Base-by-base conservation (phyloP, 2,888 invertebrate species). In the Lissocephala sabroskyi region DNA sequence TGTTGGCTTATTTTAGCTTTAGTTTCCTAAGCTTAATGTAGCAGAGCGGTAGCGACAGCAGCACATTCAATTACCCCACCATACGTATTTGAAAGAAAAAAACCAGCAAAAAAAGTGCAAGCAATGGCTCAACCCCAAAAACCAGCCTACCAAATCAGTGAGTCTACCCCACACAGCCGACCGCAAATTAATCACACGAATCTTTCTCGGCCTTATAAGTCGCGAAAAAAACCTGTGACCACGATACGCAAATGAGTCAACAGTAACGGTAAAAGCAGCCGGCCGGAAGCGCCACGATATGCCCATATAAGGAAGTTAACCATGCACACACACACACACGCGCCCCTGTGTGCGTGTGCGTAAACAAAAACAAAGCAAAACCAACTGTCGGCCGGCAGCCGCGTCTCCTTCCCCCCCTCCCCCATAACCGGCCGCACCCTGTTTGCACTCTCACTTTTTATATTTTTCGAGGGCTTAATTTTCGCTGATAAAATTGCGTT, bases 101-200 rank as follows among this genome's bases (percentile, higher is more conserved):
- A 35, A 13, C 10, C 11, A 18, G 11, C n/a, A n/a, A n/a, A n/a
- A n/a, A 32, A 29, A 42, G 19, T 29, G 32, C 42, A 28, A 45
- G 52, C 57, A 60, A 81, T 81, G 81, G 79, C 82, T 45, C 80
- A 81, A 68, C 80, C 79, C 49, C 82, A 81, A 63, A 64, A 63
- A 66, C 81, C 79, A 59, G 79, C 78, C 47, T 81, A 81, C 53
- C 65, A 78, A 62, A 81, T 81, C 56, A 82, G 81, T 81, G 65
- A 81, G 80, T 79, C 56, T 30, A 26, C n/a, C 3, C 5, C 18
- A 18, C 13, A 35, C 16, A 10, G 17, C 17, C 7, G 7, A 35
- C 16, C 10, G 35, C 16, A 16, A 10, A 35, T 16, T 18, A 10
- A 16, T 37, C n/a, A 17, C 18, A 2, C n/a, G n/a, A n/a, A 17